Evolutionary conservation across 2,113 vertebrate genomes (phyloP).

Genomic region (Strix uralensis): DNA sequence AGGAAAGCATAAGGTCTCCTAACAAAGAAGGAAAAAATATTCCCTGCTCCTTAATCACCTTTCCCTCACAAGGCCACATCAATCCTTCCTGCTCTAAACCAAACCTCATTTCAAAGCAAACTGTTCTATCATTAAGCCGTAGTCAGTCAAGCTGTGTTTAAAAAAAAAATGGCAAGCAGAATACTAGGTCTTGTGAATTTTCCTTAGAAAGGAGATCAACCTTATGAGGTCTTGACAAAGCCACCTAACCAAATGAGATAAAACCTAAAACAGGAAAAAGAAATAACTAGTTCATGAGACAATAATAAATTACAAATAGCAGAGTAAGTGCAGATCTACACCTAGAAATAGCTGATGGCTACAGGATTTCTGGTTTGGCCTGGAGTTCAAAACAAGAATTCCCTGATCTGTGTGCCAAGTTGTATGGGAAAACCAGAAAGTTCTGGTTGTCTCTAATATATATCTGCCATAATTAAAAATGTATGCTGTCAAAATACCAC

Average conservation of each 20-base stretch:
- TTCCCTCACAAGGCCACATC: background rate
- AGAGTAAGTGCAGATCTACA: constrained; percentile 21
- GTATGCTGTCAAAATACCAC: background rate
- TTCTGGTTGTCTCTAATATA: background rate
- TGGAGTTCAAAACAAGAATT: background rate
- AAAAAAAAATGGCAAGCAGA: constrained; percentile 8
- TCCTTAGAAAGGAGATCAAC: constrained; percentile 17
- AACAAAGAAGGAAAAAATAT: background rate
- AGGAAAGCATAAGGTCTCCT: background rate
- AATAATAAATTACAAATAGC: constrained; percentile 32
- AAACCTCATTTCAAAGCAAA: constrained; percentile 38
- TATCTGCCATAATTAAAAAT: background rate
- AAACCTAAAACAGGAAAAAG: constrained; percentile 26
- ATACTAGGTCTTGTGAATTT: constrained; percentile 33
- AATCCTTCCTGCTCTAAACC: background rate
- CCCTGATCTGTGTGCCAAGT: background rate
- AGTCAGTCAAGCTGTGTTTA: constrained; percentile 15
- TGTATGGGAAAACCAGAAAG: background rate
- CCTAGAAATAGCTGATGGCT: constrained; percentile 51
- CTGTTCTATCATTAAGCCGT: background rate
- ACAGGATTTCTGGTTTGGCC: background rate
- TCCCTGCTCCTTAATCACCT: background rate
- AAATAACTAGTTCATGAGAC: constrained; percentile 30
- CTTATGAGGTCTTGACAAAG: constrained; percentile 36
- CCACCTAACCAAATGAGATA: constrained; percentile 39